Base-by-base conservation (phyloP, 1,140 invertebrate species). In the Gonatopus flavifemur region DNA sequence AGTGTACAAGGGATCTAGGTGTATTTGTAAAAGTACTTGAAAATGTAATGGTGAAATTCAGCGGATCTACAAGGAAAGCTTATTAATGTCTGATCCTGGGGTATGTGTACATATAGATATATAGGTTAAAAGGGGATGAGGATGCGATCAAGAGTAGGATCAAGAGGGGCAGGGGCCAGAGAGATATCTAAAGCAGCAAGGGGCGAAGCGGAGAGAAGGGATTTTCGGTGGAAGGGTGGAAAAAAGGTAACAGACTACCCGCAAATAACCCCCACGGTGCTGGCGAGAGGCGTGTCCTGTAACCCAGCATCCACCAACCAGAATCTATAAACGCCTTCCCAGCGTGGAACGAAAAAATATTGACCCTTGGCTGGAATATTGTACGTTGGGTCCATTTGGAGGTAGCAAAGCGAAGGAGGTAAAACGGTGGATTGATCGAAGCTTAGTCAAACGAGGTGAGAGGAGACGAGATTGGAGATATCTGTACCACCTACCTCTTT, bases 321-420 rank as follows among this genome's bases (percentile, higher is more conserved):
- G 47, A 3, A 12, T 7, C 9, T 43, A 13, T n/a, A n/a, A n/a
- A n/a, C n/a, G 52, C 40, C 48, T 49, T 49, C 52, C 46, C 37
- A 31, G n/a, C 35, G 44, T 48, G 49, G 58, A 47, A 57, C 62
- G 70, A 81, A 75, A 77, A 77, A 77, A 74, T 77, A 76, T 76
- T 77, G 75, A 77, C 75, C 74, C 54, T 12, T n/a, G 42, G 48
- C 42, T 33, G 47, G 47, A 55, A 64, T 66, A 75, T 76, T 67
- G 68, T 69, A 72, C 67, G 75, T n/a, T n/a, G n/a, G n/a, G 74
- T 77, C 72, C 75, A 77, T 75, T 76, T 76, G 72, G 69, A 72
- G 71, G 72, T 72, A 69, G 69, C 64, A n/a, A n/a, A n/a, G n/a
- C n/a, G n/a, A n/a, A n/a, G 65, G 70, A 72, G 73, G 70, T 73